Conservation (phyloP, 2,797 vertebrate species). For the Pangasius djambal region DNA sequence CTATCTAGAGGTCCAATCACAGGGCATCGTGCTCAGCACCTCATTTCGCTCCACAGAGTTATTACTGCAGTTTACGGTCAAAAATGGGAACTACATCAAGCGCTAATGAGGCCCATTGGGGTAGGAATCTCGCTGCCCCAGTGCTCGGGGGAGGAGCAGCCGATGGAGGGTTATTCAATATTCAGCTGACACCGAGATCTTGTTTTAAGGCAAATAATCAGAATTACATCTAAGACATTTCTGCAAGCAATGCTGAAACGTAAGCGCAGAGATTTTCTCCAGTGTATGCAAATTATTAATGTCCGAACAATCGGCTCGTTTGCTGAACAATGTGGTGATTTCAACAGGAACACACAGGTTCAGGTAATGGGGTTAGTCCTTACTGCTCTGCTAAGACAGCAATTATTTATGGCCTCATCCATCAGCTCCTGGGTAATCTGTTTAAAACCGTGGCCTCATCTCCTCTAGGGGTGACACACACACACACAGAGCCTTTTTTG, state of each 20-base stretch:
- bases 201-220: neutral
- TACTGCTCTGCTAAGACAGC: slow-evolving; percentile 10
- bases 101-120: neutral
- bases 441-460: neutral
- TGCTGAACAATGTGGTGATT: neutral
- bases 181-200: neutral
- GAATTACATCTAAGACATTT: neutral
- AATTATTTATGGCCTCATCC: slow-evolving; percentile 23
- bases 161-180: neutral
- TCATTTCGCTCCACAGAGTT: neutral
- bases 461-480: neutral
- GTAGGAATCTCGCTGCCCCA: neutral
- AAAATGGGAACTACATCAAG: neutral
- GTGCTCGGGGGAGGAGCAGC: no score
- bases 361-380: slow-evolving; percentile 16
- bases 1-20: neutral
- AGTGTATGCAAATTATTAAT: neutral
- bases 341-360: neutral
- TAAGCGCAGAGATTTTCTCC: neutral
- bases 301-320: neutral
- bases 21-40: neutral
- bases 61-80: neutral
- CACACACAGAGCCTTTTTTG: neutral
- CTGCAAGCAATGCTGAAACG: neutral
- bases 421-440: slow-evolving; percentile 5